A percentile compares a stretch with the other conserved stretches of the same genome.
phyloP scores from a whole-genome alignment of 2,113 vertebrate species.

The Grammomys dolichurus region DNA sequence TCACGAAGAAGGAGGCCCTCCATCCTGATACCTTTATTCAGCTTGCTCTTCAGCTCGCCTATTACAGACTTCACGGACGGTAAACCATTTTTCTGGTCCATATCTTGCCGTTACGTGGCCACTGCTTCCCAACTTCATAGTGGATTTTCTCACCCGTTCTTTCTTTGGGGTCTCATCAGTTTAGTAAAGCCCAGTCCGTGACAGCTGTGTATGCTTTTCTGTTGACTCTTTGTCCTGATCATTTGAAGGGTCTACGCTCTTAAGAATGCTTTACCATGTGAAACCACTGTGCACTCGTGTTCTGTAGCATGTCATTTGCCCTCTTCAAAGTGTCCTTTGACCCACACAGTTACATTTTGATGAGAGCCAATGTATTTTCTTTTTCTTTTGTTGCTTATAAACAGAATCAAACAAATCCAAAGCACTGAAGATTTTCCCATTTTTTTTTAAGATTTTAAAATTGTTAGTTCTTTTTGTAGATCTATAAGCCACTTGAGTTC shows the following conservation, averaged over 20 bases:
- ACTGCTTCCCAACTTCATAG: neutral
- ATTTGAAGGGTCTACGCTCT: neutral
- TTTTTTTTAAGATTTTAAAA: neutral
- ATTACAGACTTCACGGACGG: conserved; percentile 92
- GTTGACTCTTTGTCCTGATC: neutral
- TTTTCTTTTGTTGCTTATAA: neutral
- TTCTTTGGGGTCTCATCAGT: neutral
- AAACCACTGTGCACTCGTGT: neutral
- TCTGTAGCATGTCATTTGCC: neutral
- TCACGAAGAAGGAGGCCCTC: conserved; percentile 91
- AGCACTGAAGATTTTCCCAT: neutral
- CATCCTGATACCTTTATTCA: conserved; percentile 97
- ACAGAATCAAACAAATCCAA: neutral
- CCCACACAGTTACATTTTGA: neutral
- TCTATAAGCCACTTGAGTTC: neutral
- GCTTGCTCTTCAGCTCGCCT: conserved; percentile 95
- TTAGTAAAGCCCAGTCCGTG: neutral
- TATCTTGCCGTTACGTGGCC: neutral
- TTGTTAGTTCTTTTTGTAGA: neutral
- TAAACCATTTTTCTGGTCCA: conserved; percentile 76
- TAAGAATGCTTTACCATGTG: neutral
- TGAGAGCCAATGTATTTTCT: neutral
- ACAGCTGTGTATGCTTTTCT: neutral
- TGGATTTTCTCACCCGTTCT: neutral
- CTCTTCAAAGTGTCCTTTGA: neutral